Base-by-base conservation (phyloP, 2,797 vertebrate species). In the Orestias chungarensis region DNA sequence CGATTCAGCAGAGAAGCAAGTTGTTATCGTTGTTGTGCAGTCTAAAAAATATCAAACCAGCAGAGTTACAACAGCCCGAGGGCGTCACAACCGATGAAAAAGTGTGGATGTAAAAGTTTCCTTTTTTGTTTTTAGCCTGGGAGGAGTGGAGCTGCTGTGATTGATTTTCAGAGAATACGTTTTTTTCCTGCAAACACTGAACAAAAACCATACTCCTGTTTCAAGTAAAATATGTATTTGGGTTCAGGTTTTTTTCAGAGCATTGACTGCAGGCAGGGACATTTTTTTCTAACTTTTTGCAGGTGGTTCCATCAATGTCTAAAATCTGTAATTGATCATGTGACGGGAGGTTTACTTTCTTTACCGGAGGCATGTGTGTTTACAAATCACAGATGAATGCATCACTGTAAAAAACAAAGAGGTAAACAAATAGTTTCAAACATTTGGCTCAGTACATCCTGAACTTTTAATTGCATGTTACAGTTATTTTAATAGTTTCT, bases 51-150 rank as follows among this genome's bases (percentile, higher is more conserved):
- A 83, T 83, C 75, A 87, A 82, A 78, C 71, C 74, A 49, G 82
- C 79, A 65, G 81, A 86, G 85, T 73, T 86, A 85, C 86, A 87
- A 50, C 79, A 84, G 87, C 89, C 86, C 14, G 61, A 82, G 82
- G 89, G 73, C 8, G 42, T 70, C 64, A 14, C 54, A 70, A 55
- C 79, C 74, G 70, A 79, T 74, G 73, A 81, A 78, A 70, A 70
- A 61, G 74, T 79, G 71, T 67, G 86, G 83, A 83, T 66, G 64
- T 82, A 71, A 75, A 84, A 82, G 73, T 82, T 85, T 71, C 66
- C 18, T 66, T 35, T 79, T 81, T 70, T 74, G 44, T 70, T 80
- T 76, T 70, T 80, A 64, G 57, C 67, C 68, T 33, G 49, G 75
- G 65, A 66, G 76, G 68, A 64, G 66, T 44, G 3, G 73, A 43